These are phyloP conservation scores for Paramormyrops kingsleyae DNA, from an alignment of 2,113 vertebrate genomes.

Conservation along the genomic window DNA sequence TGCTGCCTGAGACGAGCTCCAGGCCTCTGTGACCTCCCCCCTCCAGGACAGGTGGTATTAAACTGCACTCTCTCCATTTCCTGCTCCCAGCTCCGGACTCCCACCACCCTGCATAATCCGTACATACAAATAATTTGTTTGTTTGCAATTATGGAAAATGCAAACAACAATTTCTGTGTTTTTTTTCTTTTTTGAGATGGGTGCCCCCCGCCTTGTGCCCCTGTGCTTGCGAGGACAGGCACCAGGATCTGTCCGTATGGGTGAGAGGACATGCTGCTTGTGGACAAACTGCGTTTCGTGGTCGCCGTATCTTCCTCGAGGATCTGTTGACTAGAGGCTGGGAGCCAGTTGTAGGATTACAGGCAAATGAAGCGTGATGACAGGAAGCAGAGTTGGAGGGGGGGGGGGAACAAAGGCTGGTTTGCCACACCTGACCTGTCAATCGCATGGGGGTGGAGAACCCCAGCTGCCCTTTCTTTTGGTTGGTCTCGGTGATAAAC, in stretches of 20 bases:
- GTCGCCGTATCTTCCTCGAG: not conserved
- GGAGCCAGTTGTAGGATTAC: not conserved
- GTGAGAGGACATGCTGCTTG: not conserved
- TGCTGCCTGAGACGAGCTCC: not conserved
- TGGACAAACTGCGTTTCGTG: not conserved
- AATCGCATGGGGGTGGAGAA: not conserved
- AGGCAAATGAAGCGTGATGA: not conserved
- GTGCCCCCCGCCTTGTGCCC: not conserved
- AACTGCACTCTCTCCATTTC: not conserved
- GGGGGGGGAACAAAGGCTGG: not conserved
- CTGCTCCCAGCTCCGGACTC: too few species aligned
- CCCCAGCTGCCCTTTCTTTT: not conserved
- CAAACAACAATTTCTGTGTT: not conserved
- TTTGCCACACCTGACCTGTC: not conserved
- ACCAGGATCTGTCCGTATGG: not conserved
- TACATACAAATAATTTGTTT: not conserved
- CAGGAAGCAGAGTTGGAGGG: not conserved
- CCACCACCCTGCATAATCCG: not conserved
- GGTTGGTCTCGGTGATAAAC: not conserved
- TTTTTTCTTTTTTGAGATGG: not conserved
- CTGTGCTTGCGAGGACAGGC: not conserved
- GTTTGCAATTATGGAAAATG: not conserved
- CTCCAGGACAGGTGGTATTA: not conserved
- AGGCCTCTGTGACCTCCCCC: not conserved
- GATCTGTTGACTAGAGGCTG: not conserved